Percentiles rank a stretch among this genome's conserved stretches.
These are phyloP conservation scores for Hippoglossus hippoglossus DNA, from an alignment of 2,797 vertebrate species.

Conservation along the genomic window DNA sequence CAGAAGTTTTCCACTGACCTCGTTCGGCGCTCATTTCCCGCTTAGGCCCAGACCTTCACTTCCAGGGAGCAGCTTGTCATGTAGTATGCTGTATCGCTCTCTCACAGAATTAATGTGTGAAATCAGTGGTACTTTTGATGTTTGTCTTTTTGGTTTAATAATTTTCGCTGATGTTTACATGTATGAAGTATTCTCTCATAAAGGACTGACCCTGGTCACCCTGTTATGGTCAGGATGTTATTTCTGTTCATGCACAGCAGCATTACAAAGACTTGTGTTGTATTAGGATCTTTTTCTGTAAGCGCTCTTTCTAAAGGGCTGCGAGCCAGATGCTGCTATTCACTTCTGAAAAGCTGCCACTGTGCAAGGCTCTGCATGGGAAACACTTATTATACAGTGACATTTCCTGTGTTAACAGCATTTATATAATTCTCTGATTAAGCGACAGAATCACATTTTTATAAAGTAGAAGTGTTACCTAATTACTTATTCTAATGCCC, in stretches of 20 bases:
- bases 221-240: conserved; percentile 5
- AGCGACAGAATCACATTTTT: background rate
- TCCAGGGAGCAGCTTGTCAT: conserved; percentile 10
- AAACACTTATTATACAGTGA: conserved; percentile 13
- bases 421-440: background rate
- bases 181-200: background rate
- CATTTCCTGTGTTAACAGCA: conserved; percentile 12
- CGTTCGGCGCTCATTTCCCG: conserved; percentile 38
- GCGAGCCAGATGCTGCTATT: background rate
- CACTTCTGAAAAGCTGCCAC: conserved; percentile 6
- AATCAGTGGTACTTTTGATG: background rate
- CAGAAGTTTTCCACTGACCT: conserved; percentile 71
- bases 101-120: background rate
- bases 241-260: background rate
- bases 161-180: conserved; percentile 7
- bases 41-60: background rate
- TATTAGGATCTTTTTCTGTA: conserved; percentile 15
- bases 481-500: background rate
- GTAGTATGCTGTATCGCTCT: background rate
- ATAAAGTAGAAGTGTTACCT: background rate
- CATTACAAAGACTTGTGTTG: conserved; percentile 15
- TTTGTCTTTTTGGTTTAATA: background rate
- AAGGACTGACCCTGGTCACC: background rate
- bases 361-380: conserved; percentile 10
- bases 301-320: background rate